Evolutionary conservation across 2,797 vertebrate species (phyloP).

Genomic region (Scleropages formosus): DNA sequence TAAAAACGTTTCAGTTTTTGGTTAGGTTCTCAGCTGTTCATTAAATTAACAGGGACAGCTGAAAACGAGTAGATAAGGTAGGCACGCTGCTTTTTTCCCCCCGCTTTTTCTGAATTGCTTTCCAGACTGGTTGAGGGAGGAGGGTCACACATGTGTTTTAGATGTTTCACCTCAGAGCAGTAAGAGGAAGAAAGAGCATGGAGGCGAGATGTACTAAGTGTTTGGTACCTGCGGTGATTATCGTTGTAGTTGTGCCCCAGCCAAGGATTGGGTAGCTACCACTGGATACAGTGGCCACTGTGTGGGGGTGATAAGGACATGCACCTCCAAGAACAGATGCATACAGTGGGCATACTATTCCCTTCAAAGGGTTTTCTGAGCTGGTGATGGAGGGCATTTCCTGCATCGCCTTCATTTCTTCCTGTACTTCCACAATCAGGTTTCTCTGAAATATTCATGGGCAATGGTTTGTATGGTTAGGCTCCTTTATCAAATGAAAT

Average conservation of each 20-base stretch:
- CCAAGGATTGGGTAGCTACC: background rate
- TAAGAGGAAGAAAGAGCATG: background rate
- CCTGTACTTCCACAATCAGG: constrained; percentile 31
- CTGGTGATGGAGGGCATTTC: constrained; percentile 16
- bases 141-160: constrained; percentile 48
- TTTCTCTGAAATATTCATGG: constrained; percentile 42
- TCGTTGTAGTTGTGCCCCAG: constrained; percentile 38
- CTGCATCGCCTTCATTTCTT: constrained; percentile 15
- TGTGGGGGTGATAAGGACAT: constrained; percentile 39
- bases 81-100: constrained; percentile 44
- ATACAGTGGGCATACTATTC: constrained; percentile 33
- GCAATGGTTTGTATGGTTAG: constrained; percentile 25
- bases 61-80: constrained; percentile 71
- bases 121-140: constrained; percentile 45
- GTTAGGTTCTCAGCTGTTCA: constrained; percentile 71
- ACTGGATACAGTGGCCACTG: constrained; percentile 14
- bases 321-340: constrained; percentile 40
- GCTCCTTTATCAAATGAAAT: constrained; percentile 26
- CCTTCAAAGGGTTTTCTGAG: constrained; percentile 39
- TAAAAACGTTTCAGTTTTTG: constrained; percentile 57
- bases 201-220: constrained; percentile 38
- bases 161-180: constrained; percentile 52
- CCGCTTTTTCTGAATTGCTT: constrained; percentile 51
- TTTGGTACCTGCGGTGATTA: constrained; percentile 47
- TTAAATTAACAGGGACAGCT: constrained; percentile 74